Conservation (phyloP, 1,140 invertebrate species). For the Leptopilina clavipes region DNA sequence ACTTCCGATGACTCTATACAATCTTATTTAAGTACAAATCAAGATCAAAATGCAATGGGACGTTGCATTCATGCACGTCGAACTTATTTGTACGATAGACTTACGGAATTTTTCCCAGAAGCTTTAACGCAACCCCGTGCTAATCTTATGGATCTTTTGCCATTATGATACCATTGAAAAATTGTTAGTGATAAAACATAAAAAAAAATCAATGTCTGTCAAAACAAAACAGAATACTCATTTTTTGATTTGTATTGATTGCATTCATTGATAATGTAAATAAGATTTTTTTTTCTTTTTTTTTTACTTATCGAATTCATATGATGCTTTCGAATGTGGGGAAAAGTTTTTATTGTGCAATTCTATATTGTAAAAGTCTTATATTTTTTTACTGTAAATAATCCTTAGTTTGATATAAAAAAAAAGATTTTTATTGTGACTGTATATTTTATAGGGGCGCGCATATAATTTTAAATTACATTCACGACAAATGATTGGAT, state of each 20-base stretch:
- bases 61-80: constrained; percentile 72
- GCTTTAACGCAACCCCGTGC: constrained; percentile 82
- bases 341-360: constrained; percentile 30
- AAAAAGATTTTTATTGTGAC: constrained; percentile 19
- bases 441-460: not conserved
- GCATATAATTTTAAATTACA: not conserved
- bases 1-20: constrained; percentile 72
- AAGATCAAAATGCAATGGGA: constrained; percentile 63
- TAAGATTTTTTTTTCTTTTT: constrained; percentile 13
- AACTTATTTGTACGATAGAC: constrained; percentile 79
- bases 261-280: constrained; percentile 20
- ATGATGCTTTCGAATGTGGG: constrained; percentile 23
- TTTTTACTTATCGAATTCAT: not conserved
- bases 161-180: constrained; percentile 65
- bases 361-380: constrained; percentile 20
- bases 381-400: constrained; percentile 34
- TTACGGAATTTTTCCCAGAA: constrained; percentile 82
- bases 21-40: constrained; percentile 73
- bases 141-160: constrained; percentile 80
- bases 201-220: constrained; percentile 14
- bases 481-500: not conserved
- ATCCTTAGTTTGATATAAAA: constrained; percentile 9
- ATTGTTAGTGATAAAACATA: not conserved
- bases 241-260: constrained; percentile 25
- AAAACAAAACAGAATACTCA: constrained; percentile 9